Conservation (phyloP, 2,797 vertebrate species). For the Gallirallus australis region DNA sequence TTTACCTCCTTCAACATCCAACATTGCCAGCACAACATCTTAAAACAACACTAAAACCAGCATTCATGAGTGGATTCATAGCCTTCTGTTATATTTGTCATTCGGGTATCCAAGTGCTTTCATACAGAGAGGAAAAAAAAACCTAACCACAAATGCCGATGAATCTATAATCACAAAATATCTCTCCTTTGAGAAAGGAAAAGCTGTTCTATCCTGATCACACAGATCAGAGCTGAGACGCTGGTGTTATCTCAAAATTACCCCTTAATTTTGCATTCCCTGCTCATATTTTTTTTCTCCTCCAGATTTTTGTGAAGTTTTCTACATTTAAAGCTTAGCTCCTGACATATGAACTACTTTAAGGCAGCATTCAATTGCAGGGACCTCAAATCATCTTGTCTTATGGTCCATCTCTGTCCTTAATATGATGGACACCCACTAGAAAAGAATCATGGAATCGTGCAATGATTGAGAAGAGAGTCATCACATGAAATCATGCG, state of each 20-base stretch:
- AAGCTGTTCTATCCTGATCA: neutral
- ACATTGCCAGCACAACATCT: neutral
- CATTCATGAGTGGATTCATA: neutral
- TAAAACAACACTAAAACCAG: neutral
- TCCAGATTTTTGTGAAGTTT: neutral
- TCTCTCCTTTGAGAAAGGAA: neutral
- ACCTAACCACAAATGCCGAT: neutral
- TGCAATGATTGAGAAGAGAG: no score
- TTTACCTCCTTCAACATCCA: neutral
- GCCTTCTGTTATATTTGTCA: neutral
- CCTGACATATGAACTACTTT: neutral
- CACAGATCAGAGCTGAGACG: neutral
- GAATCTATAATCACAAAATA: neutral
- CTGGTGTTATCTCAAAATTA: neutral
- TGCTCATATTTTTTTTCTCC: neutral
- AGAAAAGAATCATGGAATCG: neutral
- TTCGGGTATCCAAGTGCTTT: neutral
- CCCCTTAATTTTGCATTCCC: neutral
- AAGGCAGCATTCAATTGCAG: neutral
- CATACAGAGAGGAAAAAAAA: no score
- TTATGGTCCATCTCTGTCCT: neutral
- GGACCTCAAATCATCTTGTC: neutral
- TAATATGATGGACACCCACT: neutral
- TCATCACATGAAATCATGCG: neutral
- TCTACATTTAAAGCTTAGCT: neutral